Evolutionary conservation across 2,888 invertebrate genomes (phyloP).

Genomic region (Caenorhabditis plicata): DNA sequence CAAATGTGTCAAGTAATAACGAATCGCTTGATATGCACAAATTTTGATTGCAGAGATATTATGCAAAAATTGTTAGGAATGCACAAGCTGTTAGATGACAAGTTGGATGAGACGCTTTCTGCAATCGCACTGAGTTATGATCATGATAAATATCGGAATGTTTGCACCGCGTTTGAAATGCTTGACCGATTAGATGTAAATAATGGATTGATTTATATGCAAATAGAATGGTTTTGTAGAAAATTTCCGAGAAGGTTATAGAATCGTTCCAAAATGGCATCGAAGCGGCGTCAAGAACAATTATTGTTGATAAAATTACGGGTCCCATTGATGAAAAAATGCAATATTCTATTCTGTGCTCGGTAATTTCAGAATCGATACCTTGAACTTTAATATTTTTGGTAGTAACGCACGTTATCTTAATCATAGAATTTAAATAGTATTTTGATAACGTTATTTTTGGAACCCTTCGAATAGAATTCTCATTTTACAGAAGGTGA

Average conservation of each 20-base stretch:
- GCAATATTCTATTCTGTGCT: constrained; percentile 11
- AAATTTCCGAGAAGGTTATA: not conserved
- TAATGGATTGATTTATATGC: not conserved
- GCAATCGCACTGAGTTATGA: constrained; percentile 73
- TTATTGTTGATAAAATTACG: constrained; percentile 32
- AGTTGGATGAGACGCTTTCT: constrained; percentile 45
- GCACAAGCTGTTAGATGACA: constrained; percentile 33
- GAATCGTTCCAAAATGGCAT: not conserved
- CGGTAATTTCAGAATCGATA: not conserved
- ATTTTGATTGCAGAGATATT: constrained; percentile 36
- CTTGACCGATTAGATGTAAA: constrained; percentile 78
- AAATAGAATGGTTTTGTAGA: no score
- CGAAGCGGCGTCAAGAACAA: constrained; percentile 14
- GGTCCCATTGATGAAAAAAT: constrained; percentile 6
- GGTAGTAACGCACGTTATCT: no score
- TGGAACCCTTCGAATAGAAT: no score
- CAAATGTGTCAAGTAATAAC: constrained; percentile 44
- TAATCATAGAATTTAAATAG: no score
- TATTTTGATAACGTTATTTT: no score
- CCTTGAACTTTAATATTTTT: not conserved
- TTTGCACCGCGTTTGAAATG: constrained; percentile 84
- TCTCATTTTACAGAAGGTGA: constrained; percentile 33
- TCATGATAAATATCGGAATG: constrained; percentile 77
- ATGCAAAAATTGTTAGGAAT: constrained; percentile 32
- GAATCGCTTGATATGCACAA: not conserved